phyloP scores from a whole-genome alignment of 1,140 invertebrate genomes.

The Globodera rostochiensis region DNA sequence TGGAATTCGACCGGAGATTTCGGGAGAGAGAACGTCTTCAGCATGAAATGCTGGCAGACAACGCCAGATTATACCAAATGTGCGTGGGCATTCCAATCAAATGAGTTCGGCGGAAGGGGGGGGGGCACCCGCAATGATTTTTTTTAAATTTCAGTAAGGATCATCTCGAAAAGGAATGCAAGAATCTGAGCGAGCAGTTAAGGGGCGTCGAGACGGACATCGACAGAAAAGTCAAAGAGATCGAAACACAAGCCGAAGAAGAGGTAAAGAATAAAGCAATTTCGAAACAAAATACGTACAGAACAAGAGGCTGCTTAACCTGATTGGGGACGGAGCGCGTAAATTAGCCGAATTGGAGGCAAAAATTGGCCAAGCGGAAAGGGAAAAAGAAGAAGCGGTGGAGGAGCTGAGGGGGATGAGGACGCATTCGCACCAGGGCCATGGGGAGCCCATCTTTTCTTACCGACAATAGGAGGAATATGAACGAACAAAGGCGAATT shows the following conservation, averaged over 20 bases:
- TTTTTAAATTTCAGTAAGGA: conserved; percentile 7
- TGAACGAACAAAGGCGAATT: not conserved
- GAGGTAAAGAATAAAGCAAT: not conserved
- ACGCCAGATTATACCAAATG: conserved; percentile 21
- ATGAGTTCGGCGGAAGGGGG: not conserved
- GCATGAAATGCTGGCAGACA: conserved; percentile 14
- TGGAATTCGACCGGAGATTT: conserved; percentile 22
- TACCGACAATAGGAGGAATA: not conserved
- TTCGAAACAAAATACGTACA: not conserved
- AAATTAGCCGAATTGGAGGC: conserved; percentile 7
- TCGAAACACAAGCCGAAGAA: not conserved
- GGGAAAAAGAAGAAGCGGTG: conserved; percentile 1
- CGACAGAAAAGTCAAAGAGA: not conserved
- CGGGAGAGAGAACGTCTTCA: conserved; percentile 23
- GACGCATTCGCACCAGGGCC: conserved; percentile 15
- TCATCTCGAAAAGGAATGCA: conserved; percentile 24
- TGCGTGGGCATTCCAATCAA: not conserved
- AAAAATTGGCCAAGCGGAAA: conserved; percentile 21
- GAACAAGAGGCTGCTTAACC: not conserved
- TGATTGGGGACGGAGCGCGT: not conserved
- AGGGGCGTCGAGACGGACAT: not conserved
- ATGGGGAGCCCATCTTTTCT: conserved; percentile 8
- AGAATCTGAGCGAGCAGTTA: not conserved
- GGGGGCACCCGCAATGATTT: not conserved
- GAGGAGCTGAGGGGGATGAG: not conserved